Percentiles rank a stretch among this genome's conserved stretches.
Evolutionary conservation across 2,113 vertebrate genomes (phyloP).

Genomic region (Oncorhynchus kisutch): DNA sequence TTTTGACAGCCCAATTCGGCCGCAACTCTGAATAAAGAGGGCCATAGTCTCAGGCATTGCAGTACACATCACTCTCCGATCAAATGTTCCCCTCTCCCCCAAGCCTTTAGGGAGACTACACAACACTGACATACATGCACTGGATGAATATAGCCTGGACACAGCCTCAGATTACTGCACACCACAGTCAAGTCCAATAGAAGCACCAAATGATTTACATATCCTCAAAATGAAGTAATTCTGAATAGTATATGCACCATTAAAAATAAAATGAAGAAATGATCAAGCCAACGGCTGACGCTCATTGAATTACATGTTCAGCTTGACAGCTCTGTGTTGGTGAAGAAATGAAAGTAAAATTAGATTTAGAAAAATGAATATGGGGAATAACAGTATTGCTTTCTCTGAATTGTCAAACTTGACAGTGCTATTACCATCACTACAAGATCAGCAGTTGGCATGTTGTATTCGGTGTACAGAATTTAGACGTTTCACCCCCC

Average conservation of each 20-base stretch:
- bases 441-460: constrained; percentile 45
- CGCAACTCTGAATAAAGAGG: constrained; percentile 37
- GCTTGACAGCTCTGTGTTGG: constrained; percentile 59
- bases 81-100: constrained; percentile 8
- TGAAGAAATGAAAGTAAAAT: constrained; percentile 62
- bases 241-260: neutral
- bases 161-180: constrained; percentile 16
- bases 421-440: constrained; percentile 62
- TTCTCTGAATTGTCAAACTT: constrained; percentile 61
- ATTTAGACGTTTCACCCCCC: constrained; percentile 10
- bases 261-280: constrained; percentile 34
- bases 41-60: constrained; percentile 15
- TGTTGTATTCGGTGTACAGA: constrained; percentile 42
- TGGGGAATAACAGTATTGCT: constrained; percentile 60
- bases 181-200: constrained; percentile 21
- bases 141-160: neutral
- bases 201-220: constrained; percentile 30
- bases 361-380: constrained; percentile 67
- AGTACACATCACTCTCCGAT: constrained; percentile 39
- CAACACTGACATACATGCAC: neutral
- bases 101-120: neutral
- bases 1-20: constrained; percentile 54
- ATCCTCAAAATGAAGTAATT: constrained; percentile 20
- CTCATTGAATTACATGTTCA: constrained; percentile 59
- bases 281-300: constrained; percentile 37